These are phyloP conservation scores for Microtus ochrogaster DNA, from an alignment of 2,113 vertebrate genomes.

Conservation along the genomic window DNA sequence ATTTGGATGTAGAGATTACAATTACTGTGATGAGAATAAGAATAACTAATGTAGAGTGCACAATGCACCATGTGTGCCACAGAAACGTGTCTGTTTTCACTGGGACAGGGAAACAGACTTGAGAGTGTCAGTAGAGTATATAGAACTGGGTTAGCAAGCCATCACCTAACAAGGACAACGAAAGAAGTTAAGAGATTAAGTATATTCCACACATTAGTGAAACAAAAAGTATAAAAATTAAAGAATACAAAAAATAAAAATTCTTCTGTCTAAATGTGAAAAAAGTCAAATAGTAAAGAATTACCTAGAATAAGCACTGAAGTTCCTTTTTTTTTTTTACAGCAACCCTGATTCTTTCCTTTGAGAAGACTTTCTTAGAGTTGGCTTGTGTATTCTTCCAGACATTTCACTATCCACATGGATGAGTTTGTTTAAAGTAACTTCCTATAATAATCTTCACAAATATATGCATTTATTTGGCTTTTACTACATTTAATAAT, in stretches of 20 bases:
- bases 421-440: not conserved
- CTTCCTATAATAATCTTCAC: slow-evolving; percentile 39
- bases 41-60: not conserved
- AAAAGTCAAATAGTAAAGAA: slow-evolving; percentile 5
- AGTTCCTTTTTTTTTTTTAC: not conserved
- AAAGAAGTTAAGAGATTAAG: not conserved
- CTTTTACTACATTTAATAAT: not conserved
- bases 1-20: no score
- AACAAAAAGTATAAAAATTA: not conserved
- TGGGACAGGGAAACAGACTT: not conserved
- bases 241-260: not conserved
- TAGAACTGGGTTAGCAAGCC: no score
- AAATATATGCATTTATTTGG: not conserved
- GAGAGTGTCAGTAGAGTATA: not conserved
- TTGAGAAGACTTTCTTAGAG: not conserved
- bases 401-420: not conserved
- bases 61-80: not conserved
- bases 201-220: not conserved
- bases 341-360: not conserved
- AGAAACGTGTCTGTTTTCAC: not conserved
- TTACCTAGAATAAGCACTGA: slow-evolving; percentile 32
- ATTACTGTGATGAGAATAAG: no score
- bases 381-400: not conserved
- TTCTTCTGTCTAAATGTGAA: not conserved
- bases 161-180: not conserved